Evolutionary conservation across 2,888 invertebrate genomes (phyloP).

Genomic region (Vesta saturnalis): DNA sequence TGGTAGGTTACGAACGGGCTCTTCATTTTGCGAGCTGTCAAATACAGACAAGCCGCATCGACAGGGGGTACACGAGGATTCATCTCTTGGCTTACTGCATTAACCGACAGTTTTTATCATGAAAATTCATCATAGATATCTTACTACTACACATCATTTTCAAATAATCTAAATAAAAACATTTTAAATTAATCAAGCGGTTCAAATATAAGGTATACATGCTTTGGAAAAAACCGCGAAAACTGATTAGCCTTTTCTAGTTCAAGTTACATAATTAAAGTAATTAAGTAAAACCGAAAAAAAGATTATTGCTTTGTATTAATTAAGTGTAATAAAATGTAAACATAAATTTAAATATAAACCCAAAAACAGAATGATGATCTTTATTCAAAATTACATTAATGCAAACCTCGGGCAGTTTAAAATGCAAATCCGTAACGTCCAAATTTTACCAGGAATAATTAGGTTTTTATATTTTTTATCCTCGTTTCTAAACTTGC

Average conservation of each 20-base stretch:
- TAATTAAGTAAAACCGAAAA: conserved; percentile 4
- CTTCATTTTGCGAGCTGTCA: conserved; percentile 52
- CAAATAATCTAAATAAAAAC: background rate
- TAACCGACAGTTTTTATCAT: conserved; percentile 40
- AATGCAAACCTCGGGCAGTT: conserved; percentile 18
- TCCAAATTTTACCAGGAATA: conserved; percentile 20
- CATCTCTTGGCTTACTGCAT: conserved; percentile 37
- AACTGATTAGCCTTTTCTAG: background rate
- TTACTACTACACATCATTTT: conserved; percentile 11
- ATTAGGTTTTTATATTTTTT: conserved; percentile 17
- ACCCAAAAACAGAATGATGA: conserved; percentile 20
- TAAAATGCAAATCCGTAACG: conserved; percentile 20
- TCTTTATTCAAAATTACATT: conserved; percentile 17
- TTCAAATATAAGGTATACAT: background rate
- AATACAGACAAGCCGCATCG: conserved; percentile 45
- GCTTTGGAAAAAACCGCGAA: background rate
- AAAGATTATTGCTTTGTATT: conserved; percentile 10
- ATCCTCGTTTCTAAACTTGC: background rate
- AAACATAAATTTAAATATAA: conserved; percentile 25
- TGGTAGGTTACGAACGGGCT: conserved; percentile 48
- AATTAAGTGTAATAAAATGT: conserved; percentile 11
- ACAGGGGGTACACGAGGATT: conserved; percentile 45
- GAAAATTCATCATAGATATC: conserved; percentile 33
- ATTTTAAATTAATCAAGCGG: background rate
- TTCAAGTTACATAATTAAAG: background rate